These are phyloP conservation scores for Philypnodon macrostomus DNA, from an alignment of 2,797 vertebrate species.

Conservation along the genomic window DNA sequence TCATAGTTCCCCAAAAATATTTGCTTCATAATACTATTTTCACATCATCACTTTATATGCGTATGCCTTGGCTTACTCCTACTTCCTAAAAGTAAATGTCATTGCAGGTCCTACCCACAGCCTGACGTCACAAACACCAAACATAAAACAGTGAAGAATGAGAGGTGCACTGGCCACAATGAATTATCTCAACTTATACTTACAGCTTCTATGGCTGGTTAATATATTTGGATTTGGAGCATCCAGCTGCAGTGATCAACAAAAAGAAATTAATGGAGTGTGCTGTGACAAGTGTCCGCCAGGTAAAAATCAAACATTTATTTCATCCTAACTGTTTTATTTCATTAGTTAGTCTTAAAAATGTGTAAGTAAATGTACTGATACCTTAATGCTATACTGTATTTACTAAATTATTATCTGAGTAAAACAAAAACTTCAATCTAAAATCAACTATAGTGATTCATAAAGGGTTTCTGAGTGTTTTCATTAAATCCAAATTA, in stretches of 20 bases:
- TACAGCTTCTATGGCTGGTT: slow-evolving; percentile 12
- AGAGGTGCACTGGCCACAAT: slow-evolving; percentile 42
- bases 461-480: no score
- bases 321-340: neutral
- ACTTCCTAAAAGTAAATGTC: slow-evolving; percentile 35
- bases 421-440: no score
- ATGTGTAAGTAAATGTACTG: neutral
- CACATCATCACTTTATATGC: no score
- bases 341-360: neutral
- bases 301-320: slow-evolving; percentile 59
- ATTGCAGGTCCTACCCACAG: slow-evolving; percentile 13
- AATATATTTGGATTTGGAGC: neutral
- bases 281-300: slow-evolving; percentile 64
- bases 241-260: slow-evolving; percentile 7
- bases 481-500: neutral
- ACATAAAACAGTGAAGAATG: slow-evolving; percentile 35
- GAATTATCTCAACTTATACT: slow-evolving; percentile 9
- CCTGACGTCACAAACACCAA: slow-evolving; percentile 39
- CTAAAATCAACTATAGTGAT: no score
- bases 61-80: slow-evolving; percentile 7
- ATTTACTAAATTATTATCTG: no score
- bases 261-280: fast-evolving
- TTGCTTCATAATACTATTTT: neutral
- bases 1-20: no score
- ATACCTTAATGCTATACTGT: no score